Percentiles rank a stretch among this genome's conserved stretches.
Conservation (phyloP, 2,797 vertebrate species). For the Platalea minor region DNA sequence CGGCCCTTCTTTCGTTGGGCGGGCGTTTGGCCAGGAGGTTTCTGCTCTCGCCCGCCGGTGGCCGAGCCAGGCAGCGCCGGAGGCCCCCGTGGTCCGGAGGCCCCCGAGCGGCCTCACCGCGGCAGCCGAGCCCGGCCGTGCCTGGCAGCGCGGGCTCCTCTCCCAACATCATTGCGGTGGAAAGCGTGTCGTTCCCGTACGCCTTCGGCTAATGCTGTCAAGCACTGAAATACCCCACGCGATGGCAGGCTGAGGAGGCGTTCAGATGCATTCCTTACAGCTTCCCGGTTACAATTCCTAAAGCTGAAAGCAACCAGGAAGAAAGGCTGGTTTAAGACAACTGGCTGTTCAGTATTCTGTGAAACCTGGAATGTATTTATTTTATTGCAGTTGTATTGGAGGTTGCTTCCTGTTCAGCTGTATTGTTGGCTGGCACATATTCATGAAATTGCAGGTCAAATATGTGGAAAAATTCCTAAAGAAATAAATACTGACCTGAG, state of each 20-base stretch:
- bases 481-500: not conserved
- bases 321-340: too few species aligned
- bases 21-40: not conserved
- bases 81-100: too few species aligned
- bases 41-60: not conserved
- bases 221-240: too few species aligned
- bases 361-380: rapidly evolving
- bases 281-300: not conserved
- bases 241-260: too few species aligned
- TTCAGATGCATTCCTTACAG: too few species aligned
- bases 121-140: not conserved
- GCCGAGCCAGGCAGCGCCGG: not conserved
- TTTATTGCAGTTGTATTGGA: too few species aligned
- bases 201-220: too few species aligned
- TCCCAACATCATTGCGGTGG: rapidly evolving
- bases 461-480: not conserved
- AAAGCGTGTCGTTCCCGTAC: too few species aligned
- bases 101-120: rapidly evolving
- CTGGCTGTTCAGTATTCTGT: too few species aligned
- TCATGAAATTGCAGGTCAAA: not conserved
- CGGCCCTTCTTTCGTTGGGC: not conserved
- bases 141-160: not conserved
- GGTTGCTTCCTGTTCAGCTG: not conserved
- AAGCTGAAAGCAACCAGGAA: not conserved
- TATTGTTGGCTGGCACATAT: rapidly evolving